Evolutionary conservation across 1,140 invertebrate genomes (phyloP).

Genomic region (Macrostomum lignano): DNA sequence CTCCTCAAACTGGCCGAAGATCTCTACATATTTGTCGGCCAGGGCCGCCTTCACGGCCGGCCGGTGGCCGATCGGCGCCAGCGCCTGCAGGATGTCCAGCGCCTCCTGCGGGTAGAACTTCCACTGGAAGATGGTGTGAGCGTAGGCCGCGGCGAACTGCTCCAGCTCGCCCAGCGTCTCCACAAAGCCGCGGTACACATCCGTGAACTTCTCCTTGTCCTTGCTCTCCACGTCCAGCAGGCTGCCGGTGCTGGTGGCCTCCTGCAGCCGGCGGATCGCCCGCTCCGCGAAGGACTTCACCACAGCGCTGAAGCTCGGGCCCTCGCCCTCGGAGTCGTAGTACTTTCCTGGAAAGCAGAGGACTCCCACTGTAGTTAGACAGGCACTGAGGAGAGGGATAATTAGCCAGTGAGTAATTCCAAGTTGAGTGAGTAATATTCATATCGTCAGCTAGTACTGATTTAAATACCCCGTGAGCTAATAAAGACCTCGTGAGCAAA

Average conservation of each 20-base stretch:
- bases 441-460: no score
- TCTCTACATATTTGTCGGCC: slow-evolving; percentile 23
- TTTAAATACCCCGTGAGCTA: no score
- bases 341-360: slow-evolving; percentile 13
- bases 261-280: slow-evolving; percentile 16
- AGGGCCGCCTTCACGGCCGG: slow-evolving; percentile 16
- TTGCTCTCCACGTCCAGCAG: slow-evolving; percentile 27
- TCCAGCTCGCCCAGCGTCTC: slow-evolving; percentile 16
- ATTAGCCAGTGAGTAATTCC: no score
- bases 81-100: slow-evolving; percentile 19
- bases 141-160: slow-evolving; percentile 19
- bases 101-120: slow-evolving; percentile 23
- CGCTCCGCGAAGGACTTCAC: slow-evolving; percentile 14
- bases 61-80: slow-evolving; percentile 15
- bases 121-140: slow-evolving; percentile 18
- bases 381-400: no score
- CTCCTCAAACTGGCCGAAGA: slow-evolving; percentile 22
- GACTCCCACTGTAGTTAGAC: not conserved
- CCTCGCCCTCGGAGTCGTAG: slow-evolving; percentile 19
- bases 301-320: slow-evolving; percentile 16
- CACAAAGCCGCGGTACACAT: slow-evolving; percentile 16
- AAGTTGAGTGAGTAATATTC: no score
- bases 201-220: slow-evolving; percentile 22
- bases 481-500: no score
- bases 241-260: slow-evolving; percentile 18